A percentile compares a stretch with the other conserved stretches of the same genome.
Conservation (phyloP, 2,888 invertebrate species). For the Spicauda simplicius region DNA sequence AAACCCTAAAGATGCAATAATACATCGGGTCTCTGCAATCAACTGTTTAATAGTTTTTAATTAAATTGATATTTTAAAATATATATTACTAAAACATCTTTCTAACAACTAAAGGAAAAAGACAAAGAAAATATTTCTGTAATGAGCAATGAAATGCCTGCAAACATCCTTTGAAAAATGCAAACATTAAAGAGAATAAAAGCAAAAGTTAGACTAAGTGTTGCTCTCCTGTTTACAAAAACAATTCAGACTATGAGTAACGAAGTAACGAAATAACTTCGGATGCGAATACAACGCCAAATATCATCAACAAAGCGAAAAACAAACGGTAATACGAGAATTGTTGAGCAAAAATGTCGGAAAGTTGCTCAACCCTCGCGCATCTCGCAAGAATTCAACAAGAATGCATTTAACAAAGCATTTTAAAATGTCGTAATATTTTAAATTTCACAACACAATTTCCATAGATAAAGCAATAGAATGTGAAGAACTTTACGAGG, state of each 20-base stretch:
- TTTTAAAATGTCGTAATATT: slow-evolving; percentile 49
- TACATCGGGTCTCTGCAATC: no score
- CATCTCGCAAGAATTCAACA: slow-evolving; percentile 56
- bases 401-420: slow-evolving; percentile 57
- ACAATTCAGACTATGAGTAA: slow-evolving; percentile 62
- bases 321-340: slow-evolving; percentile 59
- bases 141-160: slow-evolving; percentile 18
- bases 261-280: slow-evolving; percentile 66
- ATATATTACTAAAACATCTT: no score
- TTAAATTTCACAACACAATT: slow-evolving; percentile 40
- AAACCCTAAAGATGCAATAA: no score
- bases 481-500: slow-evolving; percentile 5
- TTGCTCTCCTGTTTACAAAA: slow-evolving; percentile 58
- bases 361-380: slow-evolving; percentile 48
- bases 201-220: slow-evolving; percentile 39
- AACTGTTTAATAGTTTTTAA: no score
- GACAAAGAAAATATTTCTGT: slow-evolving; percentile 8
- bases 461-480: slow-evolving; percentile 20
- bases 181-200: slow-evolving; percentile 39
- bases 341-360: slow-evolving; percentile 64
- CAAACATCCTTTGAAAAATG: slow-evolving; percentile 41
- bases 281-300: slow-evolving; percentile 60
- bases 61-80: no score
- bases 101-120: background rate
- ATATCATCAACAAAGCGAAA: slow-evolving; percentile 68